Evolutionary conservation across 2,888 invertebrate species (phyloP).

Genomic region (Encarsia formosa): DNA sequence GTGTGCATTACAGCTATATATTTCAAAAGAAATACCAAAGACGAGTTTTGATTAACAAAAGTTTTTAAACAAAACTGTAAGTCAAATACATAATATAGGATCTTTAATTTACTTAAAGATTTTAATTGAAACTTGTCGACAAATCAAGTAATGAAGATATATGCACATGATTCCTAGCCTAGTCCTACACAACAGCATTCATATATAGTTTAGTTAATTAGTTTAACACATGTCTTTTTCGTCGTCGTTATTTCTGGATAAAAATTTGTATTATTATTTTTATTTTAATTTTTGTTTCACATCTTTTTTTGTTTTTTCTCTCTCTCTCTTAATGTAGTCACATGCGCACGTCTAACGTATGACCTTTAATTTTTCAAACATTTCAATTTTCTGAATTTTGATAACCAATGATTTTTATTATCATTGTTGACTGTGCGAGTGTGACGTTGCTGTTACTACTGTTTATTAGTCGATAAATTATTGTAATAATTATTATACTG

Average conservation of each 20-base stretch:
- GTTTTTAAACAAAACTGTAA: constrained; percentile 45
- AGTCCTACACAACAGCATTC: constrained; percentile 20
- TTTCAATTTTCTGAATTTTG: constrained; percentile 15
- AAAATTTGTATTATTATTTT: constrained; percentile 15
- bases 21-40: constrained; percentile 40
- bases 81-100: too few relatives aligned
- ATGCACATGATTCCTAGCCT: constrained; percentile 21
- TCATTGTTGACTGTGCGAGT: constrained; percentile 30
- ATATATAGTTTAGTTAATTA: constrained; percentile 11
- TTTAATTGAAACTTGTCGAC: constrained; percentile 5
- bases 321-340: constrained; percentile 25
- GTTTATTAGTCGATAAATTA: constrained; percentile 32
- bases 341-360: constrained; percentile 20
- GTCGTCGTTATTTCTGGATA: constrained; percentile 20
- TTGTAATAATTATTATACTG: constrained; percentile 18
- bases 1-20: constrained; percentile 26
- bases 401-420: constrained; percentile 27
- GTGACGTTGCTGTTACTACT: constrained; percentile 32
- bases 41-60: constrained; percentile 46
- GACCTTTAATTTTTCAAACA: constrained; percentile 6
- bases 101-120: constrained; percentile 9
- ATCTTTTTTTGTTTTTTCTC: constrained; percentile 9
- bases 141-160: constrained; percentile 30
- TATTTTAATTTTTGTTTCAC: too few relatives aligned
- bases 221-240: constrained; percentile 18